phyloP scores from a whole-genome alignment of 2,797 vertebrate species.

The Sphaeramia orbicularis region DNA sequence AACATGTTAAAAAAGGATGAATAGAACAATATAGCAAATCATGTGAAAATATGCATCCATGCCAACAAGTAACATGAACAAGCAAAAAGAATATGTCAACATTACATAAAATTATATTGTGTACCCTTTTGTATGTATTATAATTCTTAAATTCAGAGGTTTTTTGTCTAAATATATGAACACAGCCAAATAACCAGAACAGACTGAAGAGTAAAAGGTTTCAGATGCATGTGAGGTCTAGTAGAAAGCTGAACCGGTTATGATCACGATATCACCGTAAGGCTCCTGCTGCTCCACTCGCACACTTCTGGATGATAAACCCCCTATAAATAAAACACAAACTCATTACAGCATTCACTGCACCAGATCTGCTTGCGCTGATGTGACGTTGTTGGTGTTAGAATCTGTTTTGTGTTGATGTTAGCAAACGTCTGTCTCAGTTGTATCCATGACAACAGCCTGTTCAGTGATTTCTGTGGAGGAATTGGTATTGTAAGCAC shows the following conservation, averaged over 20 bases:
- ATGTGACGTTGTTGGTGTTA: too few relatives aligned
- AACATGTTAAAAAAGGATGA: neutral
- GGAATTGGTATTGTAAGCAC: too few relatives aligned
- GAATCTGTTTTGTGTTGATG: too few relatives aligned
- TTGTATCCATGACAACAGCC: too few relatives aligned
- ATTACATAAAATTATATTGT: slow-evolving; percentile 1
- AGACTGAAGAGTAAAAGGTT: neutral
- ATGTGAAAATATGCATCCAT: slow-evolving; percentile 10
- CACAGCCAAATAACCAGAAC: neutral
- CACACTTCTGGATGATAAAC: slow-evolving; percentile 39
- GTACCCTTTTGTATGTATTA: neutral
- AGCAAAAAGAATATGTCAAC: neutral
- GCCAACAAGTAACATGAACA: neutral
- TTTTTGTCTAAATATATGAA: neutral
- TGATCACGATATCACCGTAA: slow-evolving; percentile 68
- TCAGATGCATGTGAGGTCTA: neutral
- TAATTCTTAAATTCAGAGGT: neutral
- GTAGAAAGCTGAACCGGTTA: neutral
- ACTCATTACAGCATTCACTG: neutral
- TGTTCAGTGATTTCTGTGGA: too few relatives aligned
- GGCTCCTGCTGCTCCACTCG: slow-evolving; percentile 62
- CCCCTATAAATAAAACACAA: slow-evolving; percentile 55
- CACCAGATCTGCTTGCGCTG: too few relatives aligned
- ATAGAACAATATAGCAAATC: slow-evolving; percentile 12
- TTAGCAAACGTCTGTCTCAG: too few relatives aligned